Conservation (phyloP, 2,113 vertebrate species). For the Odontophorus gujanensis region DNA sequence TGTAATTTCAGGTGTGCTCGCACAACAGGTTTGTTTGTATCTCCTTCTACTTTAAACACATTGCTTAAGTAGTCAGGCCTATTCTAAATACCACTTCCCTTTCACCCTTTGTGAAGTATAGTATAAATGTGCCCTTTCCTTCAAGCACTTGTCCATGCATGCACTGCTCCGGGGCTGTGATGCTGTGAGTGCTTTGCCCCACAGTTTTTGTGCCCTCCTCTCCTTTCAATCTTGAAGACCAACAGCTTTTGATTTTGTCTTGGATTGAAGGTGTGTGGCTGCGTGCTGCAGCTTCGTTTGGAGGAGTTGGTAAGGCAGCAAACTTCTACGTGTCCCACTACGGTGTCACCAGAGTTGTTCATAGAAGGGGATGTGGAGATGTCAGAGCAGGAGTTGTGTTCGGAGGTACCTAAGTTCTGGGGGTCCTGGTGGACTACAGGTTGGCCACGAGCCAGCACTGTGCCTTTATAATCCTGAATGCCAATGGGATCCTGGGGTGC, state of each 20-base stretch:
- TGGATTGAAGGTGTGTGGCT: no score
- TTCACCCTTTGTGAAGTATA: no score
- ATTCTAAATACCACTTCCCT: neutral
- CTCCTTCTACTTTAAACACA: neutral
- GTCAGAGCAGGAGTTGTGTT: neutral
- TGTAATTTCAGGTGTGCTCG: neutral
- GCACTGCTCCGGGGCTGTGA: neutral
- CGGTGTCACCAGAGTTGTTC: neutral
- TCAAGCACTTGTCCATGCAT: neutral
- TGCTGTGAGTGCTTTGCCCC: neutral
- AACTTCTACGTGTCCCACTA: neutral
- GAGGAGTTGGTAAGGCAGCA: neutral
- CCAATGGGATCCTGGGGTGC: no score
- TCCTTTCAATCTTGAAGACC: no score
- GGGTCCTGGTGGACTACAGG: no score
- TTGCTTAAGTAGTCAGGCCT: neutral
- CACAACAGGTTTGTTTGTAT: slow-evolving; percentile 31
- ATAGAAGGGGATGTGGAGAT: neutral
- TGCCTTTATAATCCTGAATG: no score
- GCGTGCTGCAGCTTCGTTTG: neutral
- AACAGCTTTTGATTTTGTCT: neutral
- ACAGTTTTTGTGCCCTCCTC: neutral
- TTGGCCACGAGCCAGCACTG: no score
- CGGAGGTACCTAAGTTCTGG: neutral
- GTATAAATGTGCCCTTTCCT: neutral